These are phyloP conservation scores for Andinoacara biseriatus DNA, from an alignment of 2,113 vertebrate genomes.

Conservation along the genomic window DNA sequence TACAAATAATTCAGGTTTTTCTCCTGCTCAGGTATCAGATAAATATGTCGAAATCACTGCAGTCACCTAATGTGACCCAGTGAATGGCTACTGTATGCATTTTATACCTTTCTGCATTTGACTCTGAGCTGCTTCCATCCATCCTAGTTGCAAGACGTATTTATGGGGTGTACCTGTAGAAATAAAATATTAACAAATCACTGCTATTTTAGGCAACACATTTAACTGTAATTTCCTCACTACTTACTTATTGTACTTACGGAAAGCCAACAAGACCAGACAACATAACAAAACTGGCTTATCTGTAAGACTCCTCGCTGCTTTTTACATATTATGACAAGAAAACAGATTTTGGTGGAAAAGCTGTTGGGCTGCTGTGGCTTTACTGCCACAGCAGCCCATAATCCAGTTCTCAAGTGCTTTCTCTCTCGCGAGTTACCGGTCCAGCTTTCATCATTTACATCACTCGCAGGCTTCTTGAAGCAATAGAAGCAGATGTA, in stretches of 20 bases:
- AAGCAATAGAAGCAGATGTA: slow-evolving; percentile 13
- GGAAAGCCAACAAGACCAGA: not conserved
- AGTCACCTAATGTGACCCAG: not conserved
- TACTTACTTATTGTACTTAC: not conserved
- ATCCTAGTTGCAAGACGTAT: not conserved
- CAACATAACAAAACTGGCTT: not conserved
- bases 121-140: not conserved
- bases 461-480: not conserved
- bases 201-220: not conserved
- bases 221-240: not conserved
- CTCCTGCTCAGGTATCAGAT: not conserved
- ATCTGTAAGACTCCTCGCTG: not conserved
- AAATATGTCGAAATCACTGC: not conserved
- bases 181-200: not conserved
- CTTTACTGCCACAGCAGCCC: not conserved
- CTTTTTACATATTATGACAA: not conserved
- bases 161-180: not conserved
- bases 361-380: not conserved
- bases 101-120: not conserved
- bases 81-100: not conserved
- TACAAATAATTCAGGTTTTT: not conserved
- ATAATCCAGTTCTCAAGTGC: slow-evolving; percentile 2
- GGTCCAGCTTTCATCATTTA: slow-evolving; percentile 1
- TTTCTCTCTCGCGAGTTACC: not conserved
- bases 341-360: not conserved